Evolutionary conservation across 1,140 invertebrate species (phyloP).

Genomic region (Zaprionus ornatus): DNA sequence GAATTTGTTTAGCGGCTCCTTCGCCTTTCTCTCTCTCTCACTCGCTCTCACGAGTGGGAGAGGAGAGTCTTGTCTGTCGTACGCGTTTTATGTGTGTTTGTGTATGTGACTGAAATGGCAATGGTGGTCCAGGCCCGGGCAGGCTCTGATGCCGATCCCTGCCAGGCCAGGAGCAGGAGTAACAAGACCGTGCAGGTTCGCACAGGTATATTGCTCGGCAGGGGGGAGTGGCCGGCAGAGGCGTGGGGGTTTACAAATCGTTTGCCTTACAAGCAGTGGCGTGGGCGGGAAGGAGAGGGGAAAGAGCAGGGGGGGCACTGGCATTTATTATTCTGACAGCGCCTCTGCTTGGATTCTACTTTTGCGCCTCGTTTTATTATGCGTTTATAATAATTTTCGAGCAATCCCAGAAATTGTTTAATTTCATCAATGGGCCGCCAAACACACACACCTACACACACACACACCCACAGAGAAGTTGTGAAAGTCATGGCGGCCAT

Average conservation of each 20-base stretch:
- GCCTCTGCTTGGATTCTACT: slow-evolving; percentile 37
- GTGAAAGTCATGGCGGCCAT: slow-evolving; percentile 46
- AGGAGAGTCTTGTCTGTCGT: slow-evolving; percentile 51
- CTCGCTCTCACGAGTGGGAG: slow-evolving; percentile 37
- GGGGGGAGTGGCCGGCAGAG: neutral
- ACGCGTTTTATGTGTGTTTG: slow-evolving; percentile 79
- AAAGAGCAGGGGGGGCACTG: neutral
- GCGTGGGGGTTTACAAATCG: slow-evolving; percentile 12
- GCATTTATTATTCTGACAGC: slow-evolving; percentile 68
- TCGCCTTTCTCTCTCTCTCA: slow-evolving; percentile 37
- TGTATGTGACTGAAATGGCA: slow-evolving; percentile 82
- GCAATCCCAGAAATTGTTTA: slow-evolving; percentile 61
- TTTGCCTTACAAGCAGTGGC: neutral
- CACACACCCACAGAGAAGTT: neutral
- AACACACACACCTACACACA: neutral
- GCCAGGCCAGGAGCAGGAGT: slow-evolving; percentile 4
- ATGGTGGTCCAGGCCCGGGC: slow-evolving; percentile 46
- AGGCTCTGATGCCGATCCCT: slow-evolving; percentile 31
- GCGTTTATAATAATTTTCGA: slow-evolving; percentile 61
- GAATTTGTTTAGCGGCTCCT: slow-evolving; percentile 66
- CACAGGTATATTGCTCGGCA: neutral
- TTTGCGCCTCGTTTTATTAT: slow-evolving; percentile 47
- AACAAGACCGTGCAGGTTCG: neutral
- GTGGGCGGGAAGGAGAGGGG: neutral
- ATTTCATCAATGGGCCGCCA: slow-evolving; percentile 54